Conservation (phyloP, 2,888 invertebrate species). For the Apocheima hispidaria region DNA sequence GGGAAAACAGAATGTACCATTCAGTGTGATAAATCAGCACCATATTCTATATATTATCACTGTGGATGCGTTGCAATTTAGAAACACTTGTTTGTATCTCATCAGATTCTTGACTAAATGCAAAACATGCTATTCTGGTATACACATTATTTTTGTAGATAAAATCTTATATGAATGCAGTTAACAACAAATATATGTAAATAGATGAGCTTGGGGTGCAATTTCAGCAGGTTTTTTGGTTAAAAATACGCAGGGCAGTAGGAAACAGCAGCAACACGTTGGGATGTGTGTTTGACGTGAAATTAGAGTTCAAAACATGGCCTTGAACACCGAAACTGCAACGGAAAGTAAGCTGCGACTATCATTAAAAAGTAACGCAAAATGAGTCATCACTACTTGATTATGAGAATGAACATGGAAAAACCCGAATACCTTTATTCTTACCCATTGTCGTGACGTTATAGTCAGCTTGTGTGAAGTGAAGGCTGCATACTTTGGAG, state of each 20-base stretch:
- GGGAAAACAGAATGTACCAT: too few species aligned
- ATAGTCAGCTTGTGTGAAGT: conserved; percentile 80
- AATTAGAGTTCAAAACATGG: conserved; percentile 18
- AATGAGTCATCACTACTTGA: conserved; percentile 46
- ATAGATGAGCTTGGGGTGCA: neutral
- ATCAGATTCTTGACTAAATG: neutral
- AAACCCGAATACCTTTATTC: conserved; percentile 82
- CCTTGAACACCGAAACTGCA: conserved; percentile 30
- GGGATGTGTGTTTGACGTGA: conserved; percentile 5
- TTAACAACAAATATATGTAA: neutral
- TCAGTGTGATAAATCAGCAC: too few species aligned
- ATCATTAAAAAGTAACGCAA: conserved; percentile 28
- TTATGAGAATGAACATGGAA: conserved; percentile 69
- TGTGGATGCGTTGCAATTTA: too few species aligned
- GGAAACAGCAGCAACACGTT: neutral
- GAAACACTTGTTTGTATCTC: too few species aligned
- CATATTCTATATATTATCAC: too few species aligned
- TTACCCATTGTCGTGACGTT: conserved; percentile 85
- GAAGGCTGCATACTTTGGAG: conserved; percentile 83
- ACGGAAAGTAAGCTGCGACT: conserved; percentile 23
- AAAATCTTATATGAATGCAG: conserved; percentile 2
- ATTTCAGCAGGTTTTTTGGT: neutral
- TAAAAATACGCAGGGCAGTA: neutral
- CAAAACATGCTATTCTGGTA: conserved; percentile 1
- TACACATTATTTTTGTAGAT: neutral